Evolutionary conservation across 2,113 vertebrate species (phyloP).

Genomic region (Microcebus lehilahytsara): DNA sequence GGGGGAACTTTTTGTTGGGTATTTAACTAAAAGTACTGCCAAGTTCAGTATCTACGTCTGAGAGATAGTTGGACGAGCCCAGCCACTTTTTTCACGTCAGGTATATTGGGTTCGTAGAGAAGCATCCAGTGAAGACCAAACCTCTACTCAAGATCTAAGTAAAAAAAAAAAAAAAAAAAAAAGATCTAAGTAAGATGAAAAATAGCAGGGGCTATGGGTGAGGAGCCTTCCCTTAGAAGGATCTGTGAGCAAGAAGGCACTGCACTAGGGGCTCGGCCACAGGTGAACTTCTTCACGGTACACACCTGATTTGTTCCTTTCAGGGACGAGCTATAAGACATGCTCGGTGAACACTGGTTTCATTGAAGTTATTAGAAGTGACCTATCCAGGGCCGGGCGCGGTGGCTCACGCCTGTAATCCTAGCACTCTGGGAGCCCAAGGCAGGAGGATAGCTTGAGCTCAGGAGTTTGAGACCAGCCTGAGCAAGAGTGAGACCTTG

Average conservation of each 20-base stretch:
- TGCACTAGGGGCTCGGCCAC: fast-evolving
- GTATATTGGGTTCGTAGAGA: neutral
- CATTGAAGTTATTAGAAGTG: neutral
- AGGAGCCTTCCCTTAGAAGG: neutral
- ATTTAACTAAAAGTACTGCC: neutral
- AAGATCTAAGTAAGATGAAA: no score
- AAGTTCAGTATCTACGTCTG: neutral
- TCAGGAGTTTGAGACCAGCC: no score
- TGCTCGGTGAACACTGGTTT: neutral
- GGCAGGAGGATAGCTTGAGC: no score
- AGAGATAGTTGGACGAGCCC: neutral
- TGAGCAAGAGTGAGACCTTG: no score
- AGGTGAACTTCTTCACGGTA: neutral
- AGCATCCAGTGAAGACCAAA: neutral
- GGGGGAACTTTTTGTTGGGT: neutral
- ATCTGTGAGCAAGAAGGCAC: neutral
- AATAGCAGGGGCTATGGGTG: neutral
- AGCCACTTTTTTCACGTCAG: neutral
- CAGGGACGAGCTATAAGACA: neutral
- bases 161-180: no score
- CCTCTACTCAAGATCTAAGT: neutral
- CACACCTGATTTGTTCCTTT: neutral
- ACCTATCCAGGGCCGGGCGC: no score
- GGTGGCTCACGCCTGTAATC: no score
- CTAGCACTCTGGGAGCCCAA: no score